These are phyloP conservation scores for Phrynocephalus forsythii DNA, from an alignment of 2,797 vertebrate species.

Conservation along the genomic window DNA sequence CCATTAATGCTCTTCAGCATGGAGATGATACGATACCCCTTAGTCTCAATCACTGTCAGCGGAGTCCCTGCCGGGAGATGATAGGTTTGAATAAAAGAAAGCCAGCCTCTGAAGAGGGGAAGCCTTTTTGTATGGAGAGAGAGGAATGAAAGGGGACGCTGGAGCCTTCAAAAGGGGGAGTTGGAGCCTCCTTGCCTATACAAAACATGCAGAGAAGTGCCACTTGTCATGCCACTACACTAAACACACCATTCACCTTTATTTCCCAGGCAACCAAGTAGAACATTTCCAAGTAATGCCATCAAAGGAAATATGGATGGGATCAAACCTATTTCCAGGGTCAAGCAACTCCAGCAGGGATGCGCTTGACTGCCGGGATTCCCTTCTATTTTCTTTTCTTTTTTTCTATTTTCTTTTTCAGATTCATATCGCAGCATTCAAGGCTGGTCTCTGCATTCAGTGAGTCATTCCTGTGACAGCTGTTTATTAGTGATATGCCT, in stretches of 20 bases:
- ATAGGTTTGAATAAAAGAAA: constrained; percentile 69
- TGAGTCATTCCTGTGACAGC: not conserved
- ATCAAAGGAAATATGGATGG: constrained; percentile 51
- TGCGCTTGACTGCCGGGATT: constrained; percentile 42
- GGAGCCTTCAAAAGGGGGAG: constrained; percentile 53
- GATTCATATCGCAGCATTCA: constrained; percentile 27
- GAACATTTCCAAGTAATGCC: constrained; percentile 48
- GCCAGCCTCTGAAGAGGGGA: constrained; percentile 62
- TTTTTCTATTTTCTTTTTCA: constrained; percentile 37
- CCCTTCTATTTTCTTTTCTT: not conserved
- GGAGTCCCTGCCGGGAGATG: constrained; percentile 51
- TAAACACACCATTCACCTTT: constrained; percentile 39
- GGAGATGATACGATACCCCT: constrained; percentile 59
- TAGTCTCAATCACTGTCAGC: constrained; percentile 63
- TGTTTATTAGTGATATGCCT: not conserved
- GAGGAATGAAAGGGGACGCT: constrained; percentile 41
- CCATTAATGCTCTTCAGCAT: constrained; percentile 62
- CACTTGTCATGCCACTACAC: constrained; percentile 52
- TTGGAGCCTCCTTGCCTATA: constrained; percentile 41
- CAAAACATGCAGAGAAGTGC: constrained; percentile 55
- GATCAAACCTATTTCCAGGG: constrained; percentile 52
- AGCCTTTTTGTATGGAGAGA: constrained; percentile 43
- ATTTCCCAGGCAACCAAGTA: constrained; percentile 40
- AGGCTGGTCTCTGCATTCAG: not conserved
- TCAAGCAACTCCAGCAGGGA: constrained; percentile 20